Evolutionary conservation across 2,113 vertebrate genomes (phyloP).

Genomic region (Clarias batrachus): DNA sequence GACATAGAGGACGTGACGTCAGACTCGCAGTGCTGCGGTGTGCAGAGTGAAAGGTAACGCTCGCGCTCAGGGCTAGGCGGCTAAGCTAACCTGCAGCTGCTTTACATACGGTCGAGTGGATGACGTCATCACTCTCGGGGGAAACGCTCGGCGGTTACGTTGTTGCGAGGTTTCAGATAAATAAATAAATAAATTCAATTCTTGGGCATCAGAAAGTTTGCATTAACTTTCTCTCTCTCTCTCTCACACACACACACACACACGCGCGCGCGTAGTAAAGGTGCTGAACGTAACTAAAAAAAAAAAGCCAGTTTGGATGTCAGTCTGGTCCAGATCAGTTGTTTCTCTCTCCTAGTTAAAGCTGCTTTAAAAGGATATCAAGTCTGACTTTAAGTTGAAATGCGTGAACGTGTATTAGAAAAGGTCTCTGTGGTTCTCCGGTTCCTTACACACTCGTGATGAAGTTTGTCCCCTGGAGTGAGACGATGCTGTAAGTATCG

Average conservation of each 20-base stretch:
- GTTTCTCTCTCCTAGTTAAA: not conserved
- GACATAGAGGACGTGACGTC: conserved; percentile 63
- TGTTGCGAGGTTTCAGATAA: too few species aligned
- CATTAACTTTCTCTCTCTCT: too few species aligned
- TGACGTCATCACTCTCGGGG: too few species aligned
- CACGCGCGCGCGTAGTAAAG: not conserved
- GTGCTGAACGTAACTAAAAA: too few species aligned
- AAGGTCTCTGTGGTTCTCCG: too few species aligned
- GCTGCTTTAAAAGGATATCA: too few species aligned
- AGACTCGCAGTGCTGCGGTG: conserved; percentile 48
- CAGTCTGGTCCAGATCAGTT: not conserved
- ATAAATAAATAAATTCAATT: too few species aligned
- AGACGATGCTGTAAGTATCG: too few species aligned
- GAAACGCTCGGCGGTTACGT: not conserved
- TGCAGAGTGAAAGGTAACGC: conserved; percentile 65
- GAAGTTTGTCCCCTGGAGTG: too few species aligned
- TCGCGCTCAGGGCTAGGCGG: not conserved
- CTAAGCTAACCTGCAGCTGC: not conserved
- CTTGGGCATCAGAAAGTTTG: not conserved
- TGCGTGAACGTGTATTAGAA: too few species aligned
- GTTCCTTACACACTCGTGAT: too few species aligned
- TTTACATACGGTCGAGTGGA: not conserved
- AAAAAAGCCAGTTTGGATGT: not conserved
- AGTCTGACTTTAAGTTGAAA: too few species aligned
- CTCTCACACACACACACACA: not conserved